Conservation (phyloP, 2,113 vertebrate species). For the Tylochromis polylepis region DNA sequence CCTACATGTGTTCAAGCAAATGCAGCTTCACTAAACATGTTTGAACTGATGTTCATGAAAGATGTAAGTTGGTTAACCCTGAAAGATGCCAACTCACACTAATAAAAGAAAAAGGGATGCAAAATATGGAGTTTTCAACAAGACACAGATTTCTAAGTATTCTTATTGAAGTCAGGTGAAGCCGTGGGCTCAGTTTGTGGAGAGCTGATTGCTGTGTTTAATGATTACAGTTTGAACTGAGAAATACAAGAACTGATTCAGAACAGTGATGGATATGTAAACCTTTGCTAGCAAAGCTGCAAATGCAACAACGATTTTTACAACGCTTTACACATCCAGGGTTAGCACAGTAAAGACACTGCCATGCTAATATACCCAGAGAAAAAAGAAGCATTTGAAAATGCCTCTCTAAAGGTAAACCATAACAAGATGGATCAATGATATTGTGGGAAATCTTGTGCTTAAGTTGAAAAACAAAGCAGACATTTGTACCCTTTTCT, state of each 20-base stretch:
- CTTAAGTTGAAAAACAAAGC: too few species aligned
- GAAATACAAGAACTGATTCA: neutral
- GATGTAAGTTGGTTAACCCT: neutral
- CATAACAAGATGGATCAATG: too few species aligned
- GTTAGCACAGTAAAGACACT: too few species aligned
- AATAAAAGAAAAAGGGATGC: neutral
- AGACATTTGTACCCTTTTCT: too few species aligned
- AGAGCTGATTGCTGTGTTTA: neutral
- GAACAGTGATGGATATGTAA: too few species aligned
- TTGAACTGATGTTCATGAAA: neutral
- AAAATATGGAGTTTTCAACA: neutral
- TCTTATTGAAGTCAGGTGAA: neutral
- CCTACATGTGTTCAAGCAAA: neutral
- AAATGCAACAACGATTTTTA: too few species aligned
- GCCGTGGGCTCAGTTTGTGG: neutral
- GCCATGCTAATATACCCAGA: too few species aligned
- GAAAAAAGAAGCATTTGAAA: too few species aligned
- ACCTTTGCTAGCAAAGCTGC: too few species aligned
- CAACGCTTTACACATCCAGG: too few species aligned
- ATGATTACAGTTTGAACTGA: neutral
- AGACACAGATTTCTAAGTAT: neutral
- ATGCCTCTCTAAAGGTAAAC: too few species aligned
- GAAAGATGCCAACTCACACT: neutral
- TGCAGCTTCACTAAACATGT: neutral
- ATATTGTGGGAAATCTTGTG: too few species aligned